Evolutionary conservation across 2,888 invertebrate species (phyloP), one percentile per base, ranked within the genome.

Genomic region (Nymphalis polychloros): DNA sequence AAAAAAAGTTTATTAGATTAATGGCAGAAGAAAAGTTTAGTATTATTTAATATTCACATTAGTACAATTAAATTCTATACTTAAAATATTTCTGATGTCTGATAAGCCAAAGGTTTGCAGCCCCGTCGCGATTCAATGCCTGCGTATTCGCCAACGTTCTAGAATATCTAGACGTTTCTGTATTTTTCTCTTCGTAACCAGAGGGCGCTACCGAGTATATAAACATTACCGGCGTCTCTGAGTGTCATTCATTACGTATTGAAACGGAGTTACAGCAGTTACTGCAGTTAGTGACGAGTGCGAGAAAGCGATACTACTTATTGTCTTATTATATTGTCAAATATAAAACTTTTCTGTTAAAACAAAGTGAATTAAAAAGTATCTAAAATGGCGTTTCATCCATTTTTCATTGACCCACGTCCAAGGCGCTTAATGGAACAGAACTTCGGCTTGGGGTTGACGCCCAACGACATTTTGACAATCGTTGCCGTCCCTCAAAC

Each of bases 351-450:
- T n/a, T n/a, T n/a, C 27, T 6, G 27, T 31, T 31, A 31, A 41
- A 41, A 13, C 13, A 13, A 41, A 4, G 41, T 19, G 10, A 57
- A n/a, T 41, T 19, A 19, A 57, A 41, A 19, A 57, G 1, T 20
- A 64, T 62, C 63, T n/a, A 81, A 82, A 78, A 93, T 93, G 93
- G 86, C 92, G 23, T 70, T 88, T 69, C 84, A 86, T 64, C 93
- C 93, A 27, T 86, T 89, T 67, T 81, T 84, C 72, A 49, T 84
- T 62, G 85, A 79, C n/a, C 84, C 88, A 0, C 70, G 73, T n/a
- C 74, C 70, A 16, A 78, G 79, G 8, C 82, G 75, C 1, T 70
- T 85, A 8, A 61, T 70, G 2, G 85, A 87, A 71, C 87, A 87
- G 64, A 85, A 87, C 62, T 87, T 87, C 66, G 87, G 86, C n/a